Evolutionary conservation across 2,113 vertebrate species (phyloP).

Genomic region (Cebus imitator): DNA sequence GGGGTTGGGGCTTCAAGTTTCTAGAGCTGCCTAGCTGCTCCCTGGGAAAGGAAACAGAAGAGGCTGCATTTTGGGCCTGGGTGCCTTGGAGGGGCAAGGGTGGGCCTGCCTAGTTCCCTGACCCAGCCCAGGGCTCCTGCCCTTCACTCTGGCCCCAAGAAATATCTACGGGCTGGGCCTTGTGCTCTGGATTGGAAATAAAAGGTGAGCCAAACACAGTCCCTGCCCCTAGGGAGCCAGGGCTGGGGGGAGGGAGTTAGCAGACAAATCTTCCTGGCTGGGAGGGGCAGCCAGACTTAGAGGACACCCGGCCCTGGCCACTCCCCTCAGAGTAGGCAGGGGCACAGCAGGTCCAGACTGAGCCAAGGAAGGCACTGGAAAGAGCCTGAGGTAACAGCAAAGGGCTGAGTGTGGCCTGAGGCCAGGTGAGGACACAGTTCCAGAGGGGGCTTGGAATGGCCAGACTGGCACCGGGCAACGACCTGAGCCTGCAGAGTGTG

Average conservation of each 20-base stretch:
- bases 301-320: not conserved
- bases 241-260: not conserved
- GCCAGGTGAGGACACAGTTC: not conserved
- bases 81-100: not conserved
- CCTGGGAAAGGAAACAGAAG: not conserved
- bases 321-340: not conserved
- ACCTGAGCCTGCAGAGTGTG: not conserved
- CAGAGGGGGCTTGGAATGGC: not conserved
- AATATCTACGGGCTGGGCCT: not conserved
- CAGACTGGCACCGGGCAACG: not conserved
- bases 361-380: not conserved
- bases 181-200: not conserved
- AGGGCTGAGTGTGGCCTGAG: not conserved
- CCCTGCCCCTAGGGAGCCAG: not conserved
- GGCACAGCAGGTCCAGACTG: not conserved
- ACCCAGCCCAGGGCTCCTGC: not conserved
- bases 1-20: not conserved
- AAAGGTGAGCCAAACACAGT: not conserved
- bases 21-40: not conserved
- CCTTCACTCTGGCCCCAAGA: not conserved
- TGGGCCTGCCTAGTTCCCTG: not conserved
- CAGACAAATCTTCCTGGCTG: not conserved
- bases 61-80: too few relatives aligned
- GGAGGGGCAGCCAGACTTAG: not conserved
- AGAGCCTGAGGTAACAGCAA: not conserved